Evolutionary conservation across 2,797 vertebrate genomes (phyloP).

Genomic region (Gorsachius magnificus): DNA sequence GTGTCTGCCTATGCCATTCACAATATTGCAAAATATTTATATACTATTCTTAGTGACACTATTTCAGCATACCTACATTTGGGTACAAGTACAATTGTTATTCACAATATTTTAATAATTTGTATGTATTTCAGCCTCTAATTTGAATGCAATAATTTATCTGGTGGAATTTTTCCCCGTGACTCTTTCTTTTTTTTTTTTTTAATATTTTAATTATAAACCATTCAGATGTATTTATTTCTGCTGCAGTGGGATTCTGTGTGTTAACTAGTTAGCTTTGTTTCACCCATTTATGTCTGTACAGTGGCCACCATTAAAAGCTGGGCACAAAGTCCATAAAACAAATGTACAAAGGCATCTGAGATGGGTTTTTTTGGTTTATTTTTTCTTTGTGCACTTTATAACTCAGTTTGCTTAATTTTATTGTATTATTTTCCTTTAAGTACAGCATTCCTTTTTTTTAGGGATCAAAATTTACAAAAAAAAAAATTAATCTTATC

Average conservation of each 20-base stretch:
- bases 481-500: not conserved
- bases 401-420: not conserved
- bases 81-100: not conserved
- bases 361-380: not conserved
- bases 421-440: not conserved
- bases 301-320: not conserved
- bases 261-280: not conserved
- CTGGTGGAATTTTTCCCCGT: not conserved
- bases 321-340: not conserved
- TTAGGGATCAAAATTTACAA: not conserved
- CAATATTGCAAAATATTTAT: not conserved
- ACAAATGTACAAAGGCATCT: not conserved
- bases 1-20: not conserved
- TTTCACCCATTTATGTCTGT: not conserved
- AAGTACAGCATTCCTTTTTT: not conserved
- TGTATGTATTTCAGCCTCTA: not conserved
- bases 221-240: not conserved
- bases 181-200: not conserved
- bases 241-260: not conserved
- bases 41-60: not conserved
- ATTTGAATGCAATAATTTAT: not conserved
- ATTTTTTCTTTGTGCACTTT: not conserved
- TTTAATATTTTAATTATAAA: not conserved
- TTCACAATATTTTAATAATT: not conserved
- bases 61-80: not conserved